phyloP scores from a whole-genome alignment of 53 echinoderm and acorn worm genomes.

The Temnopleurus reevesii region DNA sequence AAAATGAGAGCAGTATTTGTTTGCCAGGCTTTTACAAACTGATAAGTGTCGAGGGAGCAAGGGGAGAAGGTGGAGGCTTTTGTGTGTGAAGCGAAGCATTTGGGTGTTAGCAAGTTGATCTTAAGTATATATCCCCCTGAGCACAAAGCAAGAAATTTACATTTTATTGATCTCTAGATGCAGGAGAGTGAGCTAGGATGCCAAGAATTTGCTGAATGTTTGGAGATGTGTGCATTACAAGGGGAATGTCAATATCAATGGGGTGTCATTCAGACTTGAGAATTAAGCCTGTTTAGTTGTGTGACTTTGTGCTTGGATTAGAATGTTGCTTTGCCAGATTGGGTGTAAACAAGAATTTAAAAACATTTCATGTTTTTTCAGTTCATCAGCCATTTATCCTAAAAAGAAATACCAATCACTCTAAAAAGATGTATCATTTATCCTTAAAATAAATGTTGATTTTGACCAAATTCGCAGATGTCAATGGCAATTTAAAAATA shows the following conservation, averaged over 20 bases:
- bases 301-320: too few relatives aligned
- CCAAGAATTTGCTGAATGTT: slow-evolving; percentile 16
- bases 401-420: too few relatives aligned
- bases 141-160: slow-evolving; percentile 28
- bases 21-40: background rate
- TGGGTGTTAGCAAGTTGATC: background rate
- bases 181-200: slow-evolving; percentile 1
- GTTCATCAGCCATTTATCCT: too few relatives aligned
- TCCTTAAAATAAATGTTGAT: too few relatives aligned
- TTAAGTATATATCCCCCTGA: background rate
- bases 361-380: too few relatives aligned
- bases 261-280: background rate
- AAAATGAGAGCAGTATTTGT: background rate
- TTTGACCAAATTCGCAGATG: too few relatives aligned
- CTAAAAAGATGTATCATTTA: too few relatives aligned
- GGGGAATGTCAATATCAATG: background rate
- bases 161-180: slow-evolving; percentile 34
- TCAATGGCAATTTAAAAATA: too few relatives aligned
- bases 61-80: background rate
- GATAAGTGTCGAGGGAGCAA: background rate
- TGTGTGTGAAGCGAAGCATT: background rate
- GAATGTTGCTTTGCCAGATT: too few relatives aligned
- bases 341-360: too few relatives aligned
- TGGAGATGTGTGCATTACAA: slow-evolving; percentile 25
- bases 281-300: background rate